Evolutionary conservation across 2,888 invertebrate genomes (phyloP), one percentile per base, ranked within the genome.

Genomic region (Melolontha melolontha): DNA sequence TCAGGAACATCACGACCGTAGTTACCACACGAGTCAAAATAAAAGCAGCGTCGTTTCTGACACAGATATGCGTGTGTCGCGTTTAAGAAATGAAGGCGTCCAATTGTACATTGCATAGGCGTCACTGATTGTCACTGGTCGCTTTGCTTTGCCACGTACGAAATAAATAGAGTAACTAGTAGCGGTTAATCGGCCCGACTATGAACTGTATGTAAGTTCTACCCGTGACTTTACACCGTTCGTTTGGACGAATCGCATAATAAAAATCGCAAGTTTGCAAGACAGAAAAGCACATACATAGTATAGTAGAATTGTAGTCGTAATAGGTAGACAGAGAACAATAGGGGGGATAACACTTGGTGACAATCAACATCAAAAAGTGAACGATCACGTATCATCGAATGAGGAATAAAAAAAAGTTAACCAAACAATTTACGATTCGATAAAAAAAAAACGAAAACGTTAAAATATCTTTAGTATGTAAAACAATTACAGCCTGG

Each of bases 141-240:
- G 74, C 75, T 65, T 77, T 79, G 81, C 79, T 80, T 77, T 79
- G 81, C 80, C 80, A 81, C 81, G 80, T 81, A 76, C 78, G 72
- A 77, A 76, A 74, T 77, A 80, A 79, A 77, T 80, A 77, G 79
- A 80, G 78, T 79, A 79, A 74, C 75, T 76, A 76, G 77, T 78
- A 78, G 77, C 76, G 72, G 75, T 75, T 78, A 78, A 78, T 78
- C 77, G 78, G 73, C 71, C 74, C 74, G 73, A 75, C 70, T 75
- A 72, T 73, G 69, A 71, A 74, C 74, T 73, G 73, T 71, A 74
- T 73, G 73, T 71, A 74, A 77, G 75, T 74, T 76, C 75, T 76
- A 75, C 75, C 76, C 77, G 75, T 75, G 77, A 79, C 79, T 79
- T 79, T 78, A 76, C 77, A 77, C 78, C 75, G 76, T 75, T 75